phyloP scores from a whole-genome alignment of 2,113 vertebrate genomes.

The Dromas ardeola region DNA sequence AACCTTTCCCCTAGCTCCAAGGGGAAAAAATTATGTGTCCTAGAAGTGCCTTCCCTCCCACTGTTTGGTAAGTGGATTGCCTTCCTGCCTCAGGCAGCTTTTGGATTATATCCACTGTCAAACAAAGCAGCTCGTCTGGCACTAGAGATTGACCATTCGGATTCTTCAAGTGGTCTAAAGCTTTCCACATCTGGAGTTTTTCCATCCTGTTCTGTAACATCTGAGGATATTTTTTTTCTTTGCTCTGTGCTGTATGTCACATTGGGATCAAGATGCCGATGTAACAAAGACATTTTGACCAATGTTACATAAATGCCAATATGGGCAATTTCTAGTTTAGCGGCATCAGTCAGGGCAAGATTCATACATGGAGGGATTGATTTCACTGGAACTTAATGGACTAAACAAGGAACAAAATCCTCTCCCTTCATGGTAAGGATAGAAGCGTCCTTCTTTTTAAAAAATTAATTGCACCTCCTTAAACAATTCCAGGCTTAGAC shows the following conservation, averaged over 20 bases:
- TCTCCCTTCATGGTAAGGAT: background rate
- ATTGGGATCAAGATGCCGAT: background rate
- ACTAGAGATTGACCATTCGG: background rate
- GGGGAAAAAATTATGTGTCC: background rate
- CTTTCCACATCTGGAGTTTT: conserved; percentile 26
- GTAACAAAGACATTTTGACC: background rate
- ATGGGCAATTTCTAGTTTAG: background rate
- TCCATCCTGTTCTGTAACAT: background rate
- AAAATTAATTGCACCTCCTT: background rate
- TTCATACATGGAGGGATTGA: background rate
- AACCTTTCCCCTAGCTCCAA: background rate
- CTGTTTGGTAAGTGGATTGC: background rate
- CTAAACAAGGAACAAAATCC: background rate
- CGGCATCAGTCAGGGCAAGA: background rate
- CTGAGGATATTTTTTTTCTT: background rate
- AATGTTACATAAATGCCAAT: background rate
- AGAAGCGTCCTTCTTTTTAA: background rate
- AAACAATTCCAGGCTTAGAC: background rate
- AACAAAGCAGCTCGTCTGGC: conserved; percentile 9
- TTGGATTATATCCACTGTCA: conserved; percentile 8
- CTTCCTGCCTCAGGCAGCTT: conserved; percentile 29
- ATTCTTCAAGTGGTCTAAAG: background rate
- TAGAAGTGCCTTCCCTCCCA: background rate
- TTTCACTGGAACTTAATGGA: background rate
- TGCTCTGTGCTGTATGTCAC: background rate